Base-by-base conservation (phyloP, 2,888 invertebrate genomes). In the Quadriops clusia region DNA sequence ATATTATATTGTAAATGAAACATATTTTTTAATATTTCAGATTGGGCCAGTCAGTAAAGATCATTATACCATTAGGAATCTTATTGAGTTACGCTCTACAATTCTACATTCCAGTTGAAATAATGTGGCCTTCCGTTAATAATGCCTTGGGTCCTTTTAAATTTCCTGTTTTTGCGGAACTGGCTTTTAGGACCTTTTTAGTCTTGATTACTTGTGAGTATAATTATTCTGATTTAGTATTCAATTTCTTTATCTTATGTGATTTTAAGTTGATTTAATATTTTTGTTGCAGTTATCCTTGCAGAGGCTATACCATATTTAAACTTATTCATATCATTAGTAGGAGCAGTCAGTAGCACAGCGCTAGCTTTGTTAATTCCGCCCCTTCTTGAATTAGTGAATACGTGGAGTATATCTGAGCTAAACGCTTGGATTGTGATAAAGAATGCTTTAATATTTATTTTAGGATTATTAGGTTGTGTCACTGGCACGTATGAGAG, bases 31-130 rank as follows among this genome's bases (percentile, higher is more conserved):
- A 28, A 34, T n/a, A n/a, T 61, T 64, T 11, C 61, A 89, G 87
- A 41, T 60, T 89, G 37, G 85, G 86, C 25, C 77, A 84, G 60
- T 68, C 72, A 30, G 87, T 93, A 11, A 81, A 85, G 53, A 53
- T 79, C n/a, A 70, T 86, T 49, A 89, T 94, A 49, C 81, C 85
- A 0, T 43, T 83, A 20, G 87, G 87, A 7, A 85, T 97, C 36
- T 68, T 93, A 41, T 70, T 94, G 40, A 82, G 90, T 0, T 97
- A 93, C 61, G 83, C 91, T 1, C 69, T 97, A 11, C 95, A 95
- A 64, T 84, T 97, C 56, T 95, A 93, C 60, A 93, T 97, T 21
- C 90, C 95, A 1, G 72, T 93, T 23, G 79, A 79, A 32, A 84
- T 95, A 35, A 77, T 90, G 46, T 89, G 86, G 83, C 89, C 93